These are phyloP conservation scores for Listrodromus nycthemerus DNA, from an alignment of 2,888 invertebrate species.

Conservation along the genomic window DNA sequence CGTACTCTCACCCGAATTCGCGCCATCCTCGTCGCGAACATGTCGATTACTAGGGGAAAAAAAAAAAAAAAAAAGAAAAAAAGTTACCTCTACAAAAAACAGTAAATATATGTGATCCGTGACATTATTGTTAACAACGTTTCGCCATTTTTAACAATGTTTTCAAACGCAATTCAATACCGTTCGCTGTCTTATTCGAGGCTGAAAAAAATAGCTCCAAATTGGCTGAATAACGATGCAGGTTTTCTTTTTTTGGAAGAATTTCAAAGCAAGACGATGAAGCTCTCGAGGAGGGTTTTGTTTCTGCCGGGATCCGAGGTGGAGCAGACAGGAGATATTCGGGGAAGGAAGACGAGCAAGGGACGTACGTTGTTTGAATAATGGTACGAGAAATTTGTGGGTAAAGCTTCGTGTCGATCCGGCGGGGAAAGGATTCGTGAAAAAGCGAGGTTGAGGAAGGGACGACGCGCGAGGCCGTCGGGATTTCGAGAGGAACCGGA, in stretches of 20 bases:
- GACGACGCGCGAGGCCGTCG: conserved; percentile 31
- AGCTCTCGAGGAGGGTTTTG: conserved; percentile 5
- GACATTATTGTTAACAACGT: neutral
- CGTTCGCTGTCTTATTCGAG: neutral
- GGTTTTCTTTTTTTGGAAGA: neutral
- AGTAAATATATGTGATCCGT: neutral
- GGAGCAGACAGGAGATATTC: neutral
- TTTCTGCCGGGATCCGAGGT: conserved; percentile 47
- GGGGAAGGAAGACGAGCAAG: conserved; percentile 18
- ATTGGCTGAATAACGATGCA: neutral
- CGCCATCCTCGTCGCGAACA: neutral
- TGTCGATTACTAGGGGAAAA: conserved; percentile 35
- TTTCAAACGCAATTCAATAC: too few species aligned
- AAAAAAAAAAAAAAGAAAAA: neutral
- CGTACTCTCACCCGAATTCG: neutral
- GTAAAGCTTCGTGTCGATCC: conserved; percentile 50
- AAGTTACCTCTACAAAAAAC: neutral
- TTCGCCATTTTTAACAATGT: too few species aligned
- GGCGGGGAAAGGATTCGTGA: conserved; percentile 13
- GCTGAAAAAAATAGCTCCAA: neutral
- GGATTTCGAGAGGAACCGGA: conserved; percentile 53
- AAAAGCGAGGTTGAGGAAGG: too few species aligned
- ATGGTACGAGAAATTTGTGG: conserved; percentile 28
- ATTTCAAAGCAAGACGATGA: neutral
- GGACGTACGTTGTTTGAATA: conserved; percentile 31